Base-by-base conservation (phyloP, 2,113 vertebrate species). In the Passer montanus region DNA sequence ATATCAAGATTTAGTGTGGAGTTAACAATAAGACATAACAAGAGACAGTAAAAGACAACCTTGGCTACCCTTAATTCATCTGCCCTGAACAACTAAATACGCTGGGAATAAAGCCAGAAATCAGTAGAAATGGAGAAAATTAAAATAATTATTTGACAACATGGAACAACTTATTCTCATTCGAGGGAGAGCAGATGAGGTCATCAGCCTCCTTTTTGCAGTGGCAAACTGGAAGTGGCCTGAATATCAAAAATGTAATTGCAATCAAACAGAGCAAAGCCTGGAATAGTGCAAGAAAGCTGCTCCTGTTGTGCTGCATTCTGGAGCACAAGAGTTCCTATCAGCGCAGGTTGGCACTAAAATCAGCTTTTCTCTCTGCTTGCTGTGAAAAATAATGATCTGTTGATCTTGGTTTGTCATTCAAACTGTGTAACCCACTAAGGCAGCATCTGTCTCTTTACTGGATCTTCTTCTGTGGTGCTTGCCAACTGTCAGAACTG, bases 341-440 rank as follows among this genome's bases (percentile, higher is more conserved):
- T 35, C 63, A 81, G 68, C 86, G 89, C 93, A 87, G 83, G 75
- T 21, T 95, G 94, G 92, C 82, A 77, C 78, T 68, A 56, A 83
- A 77, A 60, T 83, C 87, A 92, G 86, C 69, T 74, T 67, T 89
- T 84, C 91, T 95, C 90, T 84, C 68, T 89, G 58, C 94, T 97
- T 94, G 96, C 96, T 97, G 92, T 94, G 97, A 97, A 97, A 97
- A 96, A 95, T 96, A 97, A 97, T 91, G 96, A 96, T 97, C 93
- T 96, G 89, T 93, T 95, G 93, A 95, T 97, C 90, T 97, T 91
- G 78, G 83, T 92, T 91, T 97, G 89, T 96, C 94, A 94, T 89
- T 97, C 96, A 96, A 82, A 95, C 92, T 52, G n/a, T 84, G 80
- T 80, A 56, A 50, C 94, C 92, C 82, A 95, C 49, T 22, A 96